phyloP scores from a whole-genome alignment of 2,113 vertebrate species.

The Spea bombifrons region DNA sequence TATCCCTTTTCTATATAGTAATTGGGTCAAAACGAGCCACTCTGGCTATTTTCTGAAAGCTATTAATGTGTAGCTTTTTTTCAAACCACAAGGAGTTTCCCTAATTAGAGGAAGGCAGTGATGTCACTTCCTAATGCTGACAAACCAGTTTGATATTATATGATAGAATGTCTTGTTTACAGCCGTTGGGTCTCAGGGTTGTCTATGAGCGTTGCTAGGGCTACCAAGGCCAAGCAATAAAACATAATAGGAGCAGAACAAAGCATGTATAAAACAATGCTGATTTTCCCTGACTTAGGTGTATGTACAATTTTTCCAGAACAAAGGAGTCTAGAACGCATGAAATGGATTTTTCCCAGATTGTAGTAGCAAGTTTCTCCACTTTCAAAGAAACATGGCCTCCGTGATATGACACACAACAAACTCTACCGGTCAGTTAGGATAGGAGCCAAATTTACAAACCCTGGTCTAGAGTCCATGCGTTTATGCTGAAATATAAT shows the following conservation, averaged over 20 bases:
- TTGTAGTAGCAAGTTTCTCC: too few species aligned
- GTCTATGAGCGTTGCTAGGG: slow-evolving; percentile 10
- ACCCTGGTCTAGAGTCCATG: too few species aligned
- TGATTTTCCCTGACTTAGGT: too few species aligned
- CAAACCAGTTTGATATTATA: slow-evolving; percentile 65
- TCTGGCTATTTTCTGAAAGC: slow-evolving; percentile 59
- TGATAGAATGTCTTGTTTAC: slow-evolving; percentile 9
- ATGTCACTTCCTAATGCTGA: slow-evolving; percentile 78
- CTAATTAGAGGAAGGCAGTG: slow-evolving; percentile 61
- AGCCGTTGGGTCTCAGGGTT: slow-evolving; percentile 2
- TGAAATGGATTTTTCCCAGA: too few species aligned
- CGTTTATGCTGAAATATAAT: too few species aligned
- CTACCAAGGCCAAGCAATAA: background rate
- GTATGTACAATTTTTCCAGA: too few species aligned
- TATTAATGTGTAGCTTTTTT: slow-evolving; percentile 56
- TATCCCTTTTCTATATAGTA: background rate
- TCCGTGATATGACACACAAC: too few species aligned
- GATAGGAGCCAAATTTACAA: too few species aligned
- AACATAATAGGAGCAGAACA: background rate
- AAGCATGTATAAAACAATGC: too few species aligned
- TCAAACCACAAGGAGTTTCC: slow-evolving; percentile 74
- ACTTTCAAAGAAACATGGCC: too few species aligned
- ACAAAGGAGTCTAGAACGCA: too few species aligned
- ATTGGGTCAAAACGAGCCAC: slow-evolving; percentile 9
- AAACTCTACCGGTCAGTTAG: too few species aligned